phyloP scores from a whole-genome alignment of 2,113 vertebrate genomes.

The Lophius piscatorius region DNA sequence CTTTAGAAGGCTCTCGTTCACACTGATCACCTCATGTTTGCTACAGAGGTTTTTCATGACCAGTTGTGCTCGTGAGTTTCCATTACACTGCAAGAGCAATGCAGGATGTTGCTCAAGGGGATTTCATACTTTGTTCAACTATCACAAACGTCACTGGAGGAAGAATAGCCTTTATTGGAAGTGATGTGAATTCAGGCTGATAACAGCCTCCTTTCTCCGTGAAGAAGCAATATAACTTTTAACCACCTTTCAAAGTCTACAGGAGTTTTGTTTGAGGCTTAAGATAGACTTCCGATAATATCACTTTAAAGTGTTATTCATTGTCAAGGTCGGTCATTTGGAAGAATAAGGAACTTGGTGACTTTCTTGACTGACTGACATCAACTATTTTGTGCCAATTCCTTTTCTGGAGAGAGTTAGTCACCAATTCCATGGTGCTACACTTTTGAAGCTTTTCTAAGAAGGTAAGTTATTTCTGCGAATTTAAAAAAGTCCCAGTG shows the following conservation, averaged over 20 bases:
- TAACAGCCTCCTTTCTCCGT: no score
- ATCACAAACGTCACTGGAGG: not conserved
- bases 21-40: not conserved
- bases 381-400: not conserved
- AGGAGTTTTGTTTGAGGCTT: not conserved
- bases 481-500: constrained; percentile 4
- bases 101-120: not conserved
- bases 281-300: not conserved
- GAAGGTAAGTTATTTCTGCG: not conserved
- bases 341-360: not conserved
- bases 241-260: not conserved
- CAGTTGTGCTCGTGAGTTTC: not conserved
- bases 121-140: not conserved
- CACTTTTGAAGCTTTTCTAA: not conserved
- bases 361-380: not conserved
- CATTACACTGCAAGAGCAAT: not conserved
- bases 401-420: not conserved
- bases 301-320: not conserved
- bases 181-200: not conserved
- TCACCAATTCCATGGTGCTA: not conserved
- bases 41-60: not conserved
- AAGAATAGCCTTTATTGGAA: not conserved
- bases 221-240: not conserved
- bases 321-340: not conserved
- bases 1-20: constrained; percentile 3